Base-by-base conservation (phyloP, 2,113 vertebrate species). In the Orthochromis indermauri region DNA sequence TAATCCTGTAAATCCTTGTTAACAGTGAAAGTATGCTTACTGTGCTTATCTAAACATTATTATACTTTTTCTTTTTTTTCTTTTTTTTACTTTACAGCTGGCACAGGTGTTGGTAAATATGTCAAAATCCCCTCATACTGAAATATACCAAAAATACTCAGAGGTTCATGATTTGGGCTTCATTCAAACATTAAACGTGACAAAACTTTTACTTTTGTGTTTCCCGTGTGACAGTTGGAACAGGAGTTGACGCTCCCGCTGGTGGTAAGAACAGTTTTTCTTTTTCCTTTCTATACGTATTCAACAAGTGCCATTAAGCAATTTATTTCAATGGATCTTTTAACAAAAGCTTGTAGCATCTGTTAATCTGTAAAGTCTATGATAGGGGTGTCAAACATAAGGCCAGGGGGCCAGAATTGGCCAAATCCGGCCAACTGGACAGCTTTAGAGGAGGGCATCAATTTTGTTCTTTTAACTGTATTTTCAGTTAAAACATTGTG, bases 31-130 rank as follows among this genome's bases (percentile, higher is more conserved):
- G 37, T 10, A 21, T 45, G 12, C 13, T 16, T 21, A 57, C 7
- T 19, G 6, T 49, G 45, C 11, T 35, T 16, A 47, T 59, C 17
- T 78, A 61, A 45, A 61, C 24, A 59, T 47, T n/a, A 21, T 53
- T 7, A 37, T 49, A 8, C 2, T 4, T 49, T 31, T 47, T 28
- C 4, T 53, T 57, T 88, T 21, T 19, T 6, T 26, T 2, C 0
- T 28, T 57, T 66, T 14, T 68, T 68, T 40, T 13, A 59, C 89
- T 92, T 91, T 11, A 79, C 89, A 96, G 95, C 91, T 90, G 94
- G 92, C 33, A 94, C 93, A 78, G 19, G 95, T 90, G 78, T 96
- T 86, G 93, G 94, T 95, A 94, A 94, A 84, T 94, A 88, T 83
- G 11, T 14, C 2, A 8, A 81, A 26, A 33, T 5, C 19, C 1